Conservation (phyloP, 2,113 vertebrate species). For the cat (Felis catus) region F.catus_Fca126_mat1.0 CM031417.1:89439001-89439500, state of each 20-base stretch:
- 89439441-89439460: background rate
- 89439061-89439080: background rate
- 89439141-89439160: background rate
- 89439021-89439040: background rate
- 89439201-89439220: background rate
- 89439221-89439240: background rate
- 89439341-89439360: background rate
- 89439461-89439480: background rate
- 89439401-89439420: background rate
- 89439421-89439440: background rate
- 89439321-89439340: rapidly evolving
- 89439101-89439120: background rate
- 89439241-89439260: background rate
- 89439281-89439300: background rate
- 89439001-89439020: background rate
- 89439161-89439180: background rate
- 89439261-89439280: background rate
- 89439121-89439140: background rate
- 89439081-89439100: background rate
- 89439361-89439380: background rate
- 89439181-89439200: background rate
- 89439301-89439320: background rate
- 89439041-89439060: background rate
- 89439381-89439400: background rate
- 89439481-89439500: background rate